phyloP scores from a whole-genome alignment of 1,140 invertebrate species.

The Magallana ariakensis region DNA sequence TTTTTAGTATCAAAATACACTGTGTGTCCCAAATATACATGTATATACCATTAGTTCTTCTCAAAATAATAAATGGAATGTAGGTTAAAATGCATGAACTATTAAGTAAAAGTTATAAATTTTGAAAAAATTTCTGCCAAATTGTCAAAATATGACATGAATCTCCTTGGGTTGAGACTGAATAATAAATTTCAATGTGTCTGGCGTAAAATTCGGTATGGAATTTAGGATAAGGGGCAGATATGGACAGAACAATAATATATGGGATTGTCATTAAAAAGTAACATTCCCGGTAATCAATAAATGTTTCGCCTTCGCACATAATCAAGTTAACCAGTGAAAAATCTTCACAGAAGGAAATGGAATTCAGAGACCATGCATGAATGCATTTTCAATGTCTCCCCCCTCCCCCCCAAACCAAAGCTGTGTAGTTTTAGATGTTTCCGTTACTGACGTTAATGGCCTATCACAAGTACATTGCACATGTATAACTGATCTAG shows the following conservation, averaged over 20 bases:
- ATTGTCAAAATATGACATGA: too few relatives aligned
- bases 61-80: too few relatives aligned
- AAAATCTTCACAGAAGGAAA: constrained; percentile 16
- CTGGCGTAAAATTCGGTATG: background rate
- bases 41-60: too few relatives aligned
- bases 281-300: background rate
- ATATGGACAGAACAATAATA: background rate
- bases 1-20: too few relatives aligned
- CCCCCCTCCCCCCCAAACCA: background rate
- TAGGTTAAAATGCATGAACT: too few relatives aligned
- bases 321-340: background rate
- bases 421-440: background rate
- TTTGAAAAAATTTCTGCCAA: too few relatives aligned
- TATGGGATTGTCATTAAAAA: background rate
- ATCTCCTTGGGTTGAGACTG: too few relatives aligned
- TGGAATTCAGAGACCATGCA: background rate
- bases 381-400: background rate
- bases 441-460: background rate
- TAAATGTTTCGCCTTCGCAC: constrained; percentile 22
- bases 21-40: too few relatives aligned
- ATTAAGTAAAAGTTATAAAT: too few relatives aligned
- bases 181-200: background rate
- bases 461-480: background rate
- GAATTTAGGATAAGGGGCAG: too few relatives aligned
- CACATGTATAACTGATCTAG: too few relatives aligned